These are phyloP conservation scores for Pangasius djambal DNA, from an alignment of 2,797 vertebrate genomes.

Conservation along the genomic window DNA sequence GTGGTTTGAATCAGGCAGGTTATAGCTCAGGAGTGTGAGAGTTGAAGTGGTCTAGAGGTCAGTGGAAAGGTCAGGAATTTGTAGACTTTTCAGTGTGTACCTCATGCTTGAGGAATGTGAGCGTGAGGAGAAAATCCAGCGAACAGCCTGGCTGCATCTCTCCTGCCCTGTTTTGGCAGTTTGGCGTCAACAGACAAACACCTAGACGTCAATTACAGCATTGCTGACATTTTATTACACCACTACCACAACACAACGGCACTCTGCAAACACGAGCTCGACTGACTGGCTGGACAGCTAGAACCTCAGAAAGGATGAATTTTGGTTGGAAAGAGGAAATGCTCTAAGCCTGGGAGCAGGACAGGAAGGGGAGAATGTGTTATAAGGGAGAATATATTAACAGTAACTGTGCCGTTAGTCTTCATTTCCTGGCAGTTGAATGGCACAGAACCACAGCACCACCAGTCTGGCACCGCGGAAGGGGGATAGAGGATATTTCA, in stretches of 20 bases:
- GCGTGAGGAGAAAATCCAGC: slow-evolving; percentile 20
- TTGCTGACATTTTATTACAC: slow-evolving; percentile 72
- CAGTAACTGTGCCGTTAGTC: neutral
- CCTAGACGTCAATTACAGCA: slow-evolving; percentile 70
- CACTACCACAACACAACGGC: slow-evolving; percentile 58
- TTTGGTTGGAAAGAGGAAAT: neutral
- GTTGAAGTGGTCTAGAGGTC: slow-evolving; percentile 24
- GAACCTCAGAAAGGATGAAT: neutral
- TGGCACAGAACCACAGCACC: slow-evolving; percentile 1
- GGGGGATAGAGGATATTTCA: neutral
- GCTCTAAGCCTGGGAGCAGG: slow-evolving; percentile 9
- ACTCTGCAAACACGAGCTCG: slow-evolving; percentile 42
- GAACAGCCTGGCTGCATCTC: slow-evolving; percentile 48
- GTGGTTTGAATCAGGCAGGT: neutral
- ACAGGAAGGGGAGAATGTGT: neutral
- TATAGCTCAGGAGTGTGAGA: neutral
- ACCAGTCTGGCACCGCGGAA: neutral
- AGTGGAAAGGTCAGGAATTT: slow-evolving; percentile 31
- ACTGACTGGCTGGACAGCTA: neutral
- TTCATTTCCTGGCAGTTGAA: slow-evolving; percentile 24
- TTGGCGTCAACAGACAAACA: slow-evolving; percentile 70
- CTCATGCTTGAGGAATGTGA: slow-evolving; percentile 32
- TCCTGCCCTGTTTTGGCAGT: slow-evolving; percentile 59
- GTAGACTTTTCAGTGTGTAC: slow-evolving; percentile 16
- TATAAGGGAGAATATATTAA: slow-evolving; percentile 12